Conservation (phyloP, 1,140 invertebrate species). For the Penaeus japonicus region DNA sequence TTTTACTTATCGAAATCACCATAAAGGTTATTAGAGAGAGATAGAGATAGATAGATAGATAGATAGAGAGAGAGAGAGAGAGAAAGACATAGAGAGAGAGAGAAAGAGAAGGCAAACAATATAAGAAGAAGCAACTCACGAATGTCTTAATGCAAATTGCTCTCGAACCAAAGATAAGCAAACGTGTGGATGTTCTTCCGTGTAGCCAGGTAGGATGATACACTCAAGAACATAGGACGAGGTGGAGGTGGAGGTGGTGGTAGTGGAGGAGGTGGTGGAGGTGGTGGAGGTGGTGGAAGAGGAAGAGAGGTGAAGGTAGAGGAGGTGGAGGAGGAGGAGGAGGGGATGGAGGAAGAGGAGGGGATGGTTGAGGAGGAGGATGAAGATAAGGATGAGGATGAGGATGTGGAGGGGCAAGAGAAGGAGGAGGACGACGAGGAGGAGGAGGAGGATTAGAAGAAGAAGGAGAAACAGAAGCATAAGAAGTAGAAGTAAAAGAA, state of each 20-base stretch:
- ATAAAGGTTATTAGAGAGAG: too few species aligned
- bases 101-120: not conserved
- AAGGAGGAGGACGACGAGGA: too few species aligned
- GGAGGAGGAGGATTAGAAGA: too few species aligned
- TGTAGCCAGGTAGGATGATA: not conserved
- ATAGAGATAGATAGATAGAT: not conserved
- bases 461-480: too few species aligned
- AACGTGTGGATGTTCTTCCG: not conserved
- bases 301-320: not conserved
- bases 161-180: not conserved
- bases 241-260: not conserved
- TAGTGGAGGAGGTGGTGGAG: not conserved
- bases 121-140: not conserved
- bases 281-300: not conserved
- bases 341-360: too few species aligned
- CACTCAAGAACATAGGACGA: not conserved
- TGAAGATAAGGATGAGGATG: too few species aligned
- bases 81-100: not conserved
- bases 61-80: not conserved
- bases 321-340: too few species aligned
- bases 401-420: not conserved
- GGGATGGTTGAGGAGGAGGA: not conserved
- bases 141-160: not conserved
- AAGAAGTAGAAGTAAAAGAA: too few species aligned
- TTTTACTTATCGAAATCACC: too few species aligned